Percentiles rank a stretch among this genome's conserved stretches.
phyloP scores from a whole-genome alignment of 2,888 invertebrate species.

The Caenorhabditis sp. region DNA sequence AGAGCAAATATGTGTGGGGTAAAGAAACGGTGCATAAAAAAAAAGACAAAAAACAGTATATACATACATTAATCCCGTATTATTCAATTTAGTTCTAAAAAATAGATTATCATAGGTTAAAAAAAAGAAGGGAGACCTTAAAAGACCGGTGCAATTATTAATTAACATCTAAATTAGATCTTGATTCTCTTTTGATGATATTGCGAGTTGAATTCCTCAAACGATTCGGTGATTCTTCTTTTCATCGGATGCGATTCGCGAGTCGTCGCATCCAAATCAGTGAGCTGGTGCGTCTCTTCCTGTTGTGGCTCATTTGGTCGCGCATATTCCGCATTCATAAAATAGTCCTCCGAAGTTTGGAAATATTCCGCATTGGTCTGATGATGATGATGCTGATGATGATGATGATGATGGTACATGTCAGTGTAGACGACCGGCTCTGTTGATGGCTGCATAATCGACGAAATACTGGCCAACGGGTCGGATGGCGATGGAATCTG shows the following conservation, averaged over 20 bases:
- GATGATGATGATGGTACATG: background rate
- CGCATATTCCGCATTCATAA: slow-evolving; percentile 13
- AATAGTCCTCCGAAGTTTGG: slow-evolving; percentile 1
- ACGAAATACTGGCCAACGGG: slow-evolving; percentile 30
- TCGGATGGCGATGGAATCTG: slow-evolving; percentile 31
- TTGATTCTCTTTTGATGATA: slow-evolving; percentile 39
- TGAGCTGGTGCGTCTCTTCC: slow-evolving; percentile 36
- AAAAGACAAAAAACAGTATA: background rate
- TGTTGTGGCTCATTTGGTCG: background rate
- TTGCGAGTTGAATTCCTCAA: slow-evolving; percentile 29
- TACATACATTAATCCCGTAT: background rate
- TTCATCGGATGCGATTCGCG: slow-evolving; percentile 32
- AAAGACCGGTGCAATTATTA: background rate
- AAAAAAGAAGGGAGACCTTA: background rate
- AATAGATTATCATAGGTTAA: background rate
- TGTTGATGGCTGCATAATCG: slow-evolving; percentile 15
- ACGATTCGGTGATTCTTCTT: slow-evolving; percentile 25
- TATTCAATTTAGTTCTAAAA: background rate
- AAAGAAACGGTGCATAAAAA: background rate
- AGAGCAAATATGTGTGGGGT: background rate
- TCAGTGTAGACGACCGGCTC: background rate
- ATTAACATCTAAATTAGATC: slow-evolving; percentile 8
- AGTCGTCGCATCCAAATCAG: slow-evolving; percentile 35
- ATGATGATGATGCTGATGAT: background rate
- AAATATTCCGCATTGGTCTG: background rate